These are phyloP conservation scores for Coregonus ussuriensis DNA, from an alignment of 2,797 vertebrate genomes.

Conservation along the genomic window DNA sequence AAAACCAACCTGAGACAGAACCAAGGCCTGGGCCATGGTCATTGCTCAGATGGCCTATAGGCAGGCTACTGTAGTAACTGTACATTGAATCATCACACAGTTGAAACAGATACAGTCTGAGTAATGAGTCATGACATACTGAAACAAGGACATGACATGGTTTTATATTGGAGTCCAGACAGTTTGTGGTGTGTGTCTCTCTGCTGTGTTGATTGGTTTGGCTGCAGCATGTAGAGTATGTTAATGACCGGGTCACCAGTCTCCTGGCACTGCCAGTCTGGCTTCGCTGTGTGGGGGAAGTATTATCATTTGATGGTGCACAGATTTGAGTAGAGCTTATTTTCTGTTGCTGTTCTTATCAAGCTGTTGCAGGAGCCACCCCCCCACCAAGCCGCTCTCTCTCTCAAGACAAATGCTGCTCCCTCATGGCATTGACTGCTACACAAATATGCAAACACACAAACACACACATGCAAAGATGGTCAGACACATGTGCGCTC, in stretches of 20 bases:
- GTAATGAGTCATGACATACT: neutral
- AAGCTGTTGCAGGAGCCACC: constrained; percentile 59
- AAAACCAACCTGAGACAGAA: neutral
- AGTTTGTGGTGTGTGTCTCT: neutral
- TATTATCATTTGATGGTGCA: constrained; percentile 51
- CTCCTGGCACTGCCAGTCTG: constrained; percentile 37
- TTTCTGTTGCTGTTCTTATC: constrained; percentile 70
- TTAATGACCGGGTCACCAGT: constrained; percentile 30
- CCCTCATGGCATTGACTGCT: constrained; percentile 8
- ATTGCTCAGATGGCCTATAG: neutral
- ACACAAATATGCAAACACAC: neutral
- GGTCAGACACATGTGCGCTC: neutral
- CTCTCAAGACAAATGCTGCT: constrained; percentile 16
- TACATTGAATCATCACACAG: neutral
- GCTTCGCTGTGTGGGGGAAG: constrained; percentile 32
- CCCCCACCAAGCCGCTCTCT: constrained; percentile 18
- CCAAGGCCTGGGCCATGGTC: neutral
- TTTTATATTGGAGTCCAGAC: neutral
- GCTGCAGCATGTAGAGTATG: constrained; percentile 3
- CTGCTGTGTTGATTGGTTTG: neutral
- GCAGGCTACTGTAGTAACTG: neutral
- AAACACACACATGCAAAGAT: neutral
- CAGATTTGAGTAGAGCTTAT: constrained; percentile 51
- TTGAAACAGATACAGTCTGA: neutral
- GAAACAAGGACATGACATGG: neutral